These are phyloP conservation scores for Sinelater perroti DNA, from an alignment of 2,888 invertebrate species.

Conservation along the genomic window DNA sequence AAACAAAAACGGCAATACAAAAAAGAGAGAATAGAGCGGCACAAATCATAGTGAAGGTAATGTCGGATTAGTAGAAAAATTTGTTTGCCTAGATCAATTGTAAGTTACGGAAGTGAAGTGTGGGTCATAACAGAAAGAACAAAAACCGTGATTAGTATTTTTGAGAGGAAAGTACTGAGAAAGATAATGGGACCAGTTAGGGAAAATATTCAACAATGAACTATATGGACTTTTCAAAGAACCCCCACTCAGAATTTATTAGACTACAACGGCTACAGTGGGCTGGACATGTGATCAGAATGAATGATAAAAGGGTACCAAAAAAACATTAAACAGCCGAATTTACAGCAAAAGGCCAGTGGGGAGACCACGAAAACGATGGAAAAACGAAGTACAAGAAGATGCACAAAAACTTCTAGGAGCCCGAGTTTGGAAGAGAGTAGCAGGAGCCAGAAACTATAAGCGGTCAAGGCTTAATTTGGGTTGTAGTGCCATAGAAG, in stretches of 20 bases:
- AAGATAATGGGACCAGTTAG: conserved; percentile 1
- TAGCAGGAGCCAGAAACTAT: background rate
- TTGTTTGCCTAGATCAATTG: background rate
- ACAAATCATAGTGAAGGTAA: too few relatives aligned
- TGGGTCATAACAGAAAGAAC: too few relatives aligned
- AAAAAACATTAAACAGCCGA: background rate
- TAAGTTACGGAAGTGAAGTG: too few relatives aligned
- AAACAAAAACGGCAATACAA: background rate
- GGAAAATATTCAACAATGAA: background rate
- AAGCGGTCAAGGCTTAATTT: background rate
- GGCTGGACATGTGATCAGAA: background rate
- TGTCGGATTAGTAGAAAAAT: background rate
- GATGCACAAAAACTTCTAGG: background rate
- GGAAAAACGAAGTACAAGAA: background rate
- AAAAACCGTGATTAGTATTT: background rate
- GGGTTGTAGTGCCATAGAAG: conserved; percentile 1
- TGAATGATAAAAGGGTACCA: background rate
- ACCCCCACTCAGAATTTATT: conserved; percentile 2
- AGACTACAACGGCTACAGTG: background rate
- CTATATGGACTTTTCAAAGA: background rate
- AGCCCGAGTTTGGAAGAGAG: conserved; percentile 4
- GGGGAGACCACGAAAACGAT: background rate
- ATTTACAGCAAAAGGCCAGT: background rate
- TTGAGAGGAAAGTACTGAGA: conserved; percentile 3
- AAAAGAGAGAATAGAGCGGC: too few relatives aligned